These are phyloP conservation scores for Pitangus sulphuratus DNA, from an alignment of 2,797 vertebrate species.

Conservation along the genomic window DNA sequence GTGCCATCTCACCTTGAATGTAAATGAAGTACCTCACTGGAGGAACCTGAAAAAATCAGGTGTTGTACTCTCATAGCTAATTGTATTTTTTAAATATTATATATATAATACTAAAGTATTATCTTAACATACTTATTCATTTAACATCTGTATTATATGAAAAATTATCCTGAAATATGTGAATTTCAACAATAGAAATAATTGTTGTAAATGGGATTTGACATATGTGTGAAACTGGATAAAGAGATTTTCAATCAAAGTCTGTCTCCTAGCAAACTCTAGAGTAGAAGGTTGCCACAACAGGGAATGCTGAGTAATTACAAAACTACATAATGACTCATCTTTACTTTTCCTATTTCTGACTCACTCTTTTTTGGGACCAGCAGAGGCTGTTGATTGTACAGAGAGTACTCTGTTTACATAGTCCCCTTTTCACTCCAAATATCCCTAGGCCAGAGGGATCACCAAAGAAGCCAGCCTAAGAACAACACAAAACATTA, in stretches of 20 bases:
- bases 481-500: slow-evolving; percentile 70
- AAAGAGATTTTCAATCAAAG: not conserved
- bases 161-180: not conserved
- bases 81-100: not conserved
- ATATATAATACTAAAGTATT: not conserved
- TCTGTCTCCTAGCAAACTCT: not conserved
- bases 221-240: not conserved
- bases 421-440: not conserved
- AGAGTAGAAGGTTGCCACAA: not conserved
- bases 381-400: not conserved
- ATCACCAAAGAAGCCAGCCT: slow-evolving; percentile 52
- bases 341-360: not conserved
- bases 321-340: not conserved
- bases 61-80: not conserved
- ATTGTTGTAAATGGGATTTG: not conserved
- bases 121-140: not conserved
- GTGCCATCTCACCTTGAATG: not conserved
- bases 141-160: not conserved
- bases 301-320: not conserved
- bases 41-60: not conserved
- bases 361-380: not conserved
- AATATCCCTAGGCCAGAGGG: slow-evolving; percentile 44
- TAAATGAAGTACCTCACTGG: not conserved
- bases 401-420: not conserved
- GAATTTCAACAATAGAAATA: not conserved